These are phyloP conservation scores for Odontocolon sp. DNA, from an alignment of 2,888 invertebrate genomes.

Conservation along the genomic window DNA sequence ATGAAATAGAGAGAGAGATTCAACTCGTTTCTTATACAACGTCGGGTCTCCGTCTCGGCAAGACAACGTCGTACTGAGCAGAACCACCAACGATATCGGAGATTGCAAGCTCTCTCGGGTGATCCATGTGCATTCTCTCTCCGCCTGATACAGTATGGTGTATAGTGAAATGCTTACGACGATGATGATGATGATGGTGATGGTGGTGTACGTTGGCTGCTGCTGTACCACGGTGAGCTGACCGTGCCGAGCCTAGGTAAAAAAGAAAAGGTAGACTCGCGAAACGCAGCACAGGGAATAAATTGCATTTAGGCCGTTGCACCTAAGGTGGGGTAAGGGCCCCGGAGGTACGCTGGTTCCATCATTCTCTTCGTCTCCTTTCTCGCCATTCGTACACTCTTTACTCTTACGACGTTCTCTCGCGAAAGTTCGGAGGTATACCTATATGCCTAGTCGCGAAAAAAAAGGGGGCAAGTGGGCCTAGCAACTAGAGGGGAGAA, in stretches of 20 bases:
- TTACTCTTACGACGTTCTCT: slow-evolving; percentile 6
- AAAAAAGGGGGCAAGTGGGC: slow-evolving; percentile 76
- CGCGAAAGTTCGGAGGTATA: slow-evolving; percentile 46
- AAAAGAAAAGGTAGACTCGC: slow-evolving; percentile 59
- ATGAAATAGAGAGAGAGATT: slow-evolving; percentile 58
- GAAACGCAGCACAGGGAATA: slow-evolving; percentile 68
- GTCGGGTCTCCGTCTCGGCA: slow-evolving; percentile 57
- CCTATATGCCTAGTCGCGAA: slow-evolving; percentile 68
- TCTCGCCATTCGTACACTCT: background rate
- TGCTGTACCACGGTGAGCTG: background rate
- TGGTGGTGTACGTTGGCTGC: slow-evolving; percentile 24
- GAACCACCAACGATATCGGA: slow-evolving; percentile 60
- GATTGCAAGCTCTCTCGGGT: slow-evolving; percentile 62
- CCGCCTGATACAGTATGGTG: slow-evolving; percentile 6
- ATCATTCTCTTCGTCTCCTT: slow-evolving; percentile 16
- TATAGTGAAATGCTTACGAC: slow-evolving; percentile 33
- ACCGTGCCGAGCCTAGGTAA: slow-evolving; percentile 52
- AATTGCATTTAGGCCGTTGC: slow-evolving; percentile 79
- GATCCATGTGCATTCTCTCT: slow-evolving; percentile 52
- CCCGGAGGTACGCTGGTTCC: slow-evolving; percentile 61
- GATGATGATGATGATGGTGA: slow-evolving; percentile 48
- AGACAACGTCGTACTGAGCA: slow-evolving; percentile 23
- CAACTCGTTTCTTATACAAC: slow-evolving; percentile 56
- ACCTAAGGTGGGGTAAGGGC: slow-evolving; percentile 73
- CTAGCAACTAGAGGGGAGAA: slow-evolving; percentile 76